These are phyloP conservation scores for Bemisia tabaci DNA, from an alignment of 1,140 invertebrate genomes.

Conservation along the genomic window DNA sequence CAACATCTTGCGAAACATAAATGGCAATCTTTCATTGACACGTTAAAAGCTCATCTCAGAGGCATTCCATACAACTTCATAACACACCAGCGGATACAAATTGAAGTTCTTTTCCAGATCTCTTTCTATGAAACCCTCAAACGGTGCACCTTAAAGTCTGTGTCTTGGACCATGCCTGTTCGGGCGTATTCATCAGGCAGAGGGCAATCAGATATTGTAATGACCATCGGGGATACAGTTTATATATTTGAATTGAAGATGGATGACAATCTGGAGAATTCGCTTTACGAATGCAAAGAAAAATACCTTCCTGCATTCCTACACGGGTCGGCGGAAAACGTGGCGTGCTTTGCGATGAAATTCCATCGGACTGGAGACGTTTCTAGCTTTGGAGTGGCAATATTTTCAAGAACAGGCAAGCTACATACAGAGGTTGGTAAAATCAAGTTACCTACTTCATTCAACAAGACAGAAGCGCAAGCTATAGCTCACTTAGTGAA, in stretches of 20 bases:
- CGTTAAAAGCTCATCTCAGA: neutral
- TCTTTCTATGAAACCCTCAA: neutral
- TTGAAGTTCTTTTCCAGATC: neutral
- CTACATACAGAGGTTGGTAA: neutral
- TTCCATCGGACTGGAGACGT: neutral
- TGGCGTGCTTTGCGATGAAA: neutral
- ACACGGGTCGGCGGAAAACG: neutral
- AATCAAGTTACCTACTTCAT: neutral
- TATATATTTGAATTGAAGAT: neutral
- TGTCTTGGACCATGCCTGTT: neutral
- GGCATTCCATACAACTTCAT: neutral
- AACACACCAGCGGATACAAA: neutral
- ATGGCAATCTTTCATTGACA: neutral
- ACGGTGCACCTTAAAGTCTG: neutral
- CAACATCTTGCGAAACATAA: neutral
- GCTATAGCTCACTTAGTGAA: neutral
- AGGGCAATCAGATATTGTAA: neutral
- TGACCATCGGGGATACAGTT: neutral
- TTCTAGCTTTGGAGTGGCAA: neutral
- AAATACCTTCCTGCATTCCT: neutral
- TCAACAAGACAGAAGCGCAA: neutral
- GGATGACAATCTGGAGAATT: neutral
- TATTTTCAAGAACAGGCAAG: neutral
- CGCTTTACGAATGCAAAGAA: neutral
- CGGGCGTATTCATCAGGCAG: neutral